Evolutionary conservation across 1,140 invertebrate genomes (phyloP).

Genomic region (Leptinotarsa undecemlineata): DNA sequence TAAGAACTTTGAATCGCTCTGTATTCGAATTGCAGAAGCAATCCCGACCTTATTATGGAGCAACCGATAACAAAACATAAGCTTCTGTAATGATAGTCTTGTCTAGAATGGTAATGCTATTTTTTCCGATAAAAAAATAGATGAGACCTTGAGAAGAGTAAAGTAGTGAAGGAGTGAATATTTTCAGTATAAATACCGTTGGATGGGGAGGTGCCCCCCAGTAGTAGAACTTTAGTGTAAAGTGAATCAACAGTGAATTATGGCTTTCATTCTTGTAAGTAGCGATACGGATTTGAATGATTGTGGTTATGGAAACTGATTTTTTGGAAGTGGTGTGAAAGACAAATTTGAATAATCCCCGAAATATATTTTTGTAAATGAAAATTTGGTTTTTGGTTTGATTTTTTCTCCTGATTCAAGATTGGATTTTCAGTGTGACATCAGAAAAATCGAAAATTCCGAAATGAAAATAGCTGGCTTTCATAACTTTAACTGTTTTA

Average conservation of each 20-base stretch:
- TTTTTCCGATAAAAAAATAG: conserved; percentile 14
- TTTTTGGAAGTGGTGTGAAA: no score
- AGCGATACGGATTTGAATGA: neutral
- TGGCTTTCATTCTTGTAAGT: conserved; percentile 14
- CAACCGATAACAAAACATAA: conserved; percentile 7
- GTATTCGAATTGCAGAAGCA: neutral
- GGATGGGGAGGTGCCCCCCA: conserved; percentile 14
- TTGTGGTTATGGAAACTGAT: no score
- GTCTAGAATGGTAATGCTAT: conserved; percentile 11
- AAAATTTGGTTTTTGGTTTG: no score
- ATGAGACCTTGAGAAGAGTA: conserved; percentile 13
- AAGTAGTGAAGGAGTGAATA: conserved; percentile 14
- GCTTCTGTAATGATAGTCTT: conserved; percentile 9
- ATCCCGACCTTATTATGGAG: conserved; percentile 18
- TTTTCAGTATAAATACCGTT: conserved; percentile 17
- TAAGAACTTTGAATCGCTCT: neutral
- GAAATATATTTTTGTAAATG: no score
- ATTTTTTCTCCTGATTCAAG: no score
- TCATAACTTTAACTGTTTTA: no score
- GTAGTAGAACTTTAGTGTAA: neutral
- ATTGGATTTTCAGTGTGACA: no score
- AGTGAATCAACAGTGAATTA: conserved; percentile 1
- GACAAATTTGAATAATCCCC: no score
- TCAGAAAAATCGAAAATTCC: no score
- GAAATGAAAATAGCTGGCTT: no score